Base-by-base conservation (phyloP, 2,113 vertebrate species). In the Ammodytes dubius region DNA sequence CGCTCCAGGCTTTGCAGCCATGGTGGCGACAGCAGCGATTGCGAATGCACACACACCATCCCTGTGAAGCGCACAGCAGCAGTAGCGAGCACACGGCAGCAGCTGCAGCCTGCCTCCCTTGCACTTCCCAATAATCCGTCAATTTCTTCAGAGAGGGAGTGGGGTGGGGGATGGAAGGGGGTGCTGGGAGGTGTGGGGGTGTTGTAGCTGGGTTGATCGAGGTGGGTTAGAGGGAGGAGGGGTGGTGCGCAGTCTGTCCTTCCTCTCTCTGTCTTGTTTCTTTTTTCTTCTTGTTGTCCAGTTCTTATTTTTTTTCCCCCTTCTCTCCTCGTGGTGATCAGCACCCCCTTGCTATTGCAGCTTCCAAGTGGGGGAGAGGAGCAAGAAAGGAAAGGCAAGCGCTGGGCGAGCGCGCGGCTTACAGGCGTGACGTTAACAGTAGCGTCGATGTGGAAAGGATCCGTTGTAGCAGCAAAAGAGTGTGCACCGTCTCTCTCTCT, bases 121-220 rank as follows among this genome's bases (percentile, higher is more conserved):
- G 91, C 90, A 89, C 86, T 94, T 94, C 93, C 87, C 90, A 86
- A 95, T 94, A 95, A 95, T 96, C 96, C 95, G 92, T 94, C 91
- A 95, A 87, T 95, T 95, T 93, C 94, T 95, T 94, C 68, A 72
- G 86, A 85, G 86, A 84, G 85, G 86, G 91, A 83, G 86, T 49
- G 77, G 84, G 77, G 72, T 87, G 85, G 86, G 81, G 82, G 86
- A 88, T 77, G 77, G 82, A 86, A 74, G 67, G 91, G 81, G 85
- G 82, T 73, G 82, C 79, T 82, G 89, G 72, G 82, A 83, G 83
- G 79, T 82, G 82, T 78, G 86, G 85, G 89, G 91, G 82, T 90
- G 70, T 88, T 86, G 85, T 82, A 89, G 90, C 89, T 80, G 75
- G 83, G 87, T 87, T 86, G 90, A 87, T 88, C 67, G 82, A 83